Base-by-base conservation (phyloP, 92 coral and sea anemone genomes). In the Parazoanthus darwini region DNA sequence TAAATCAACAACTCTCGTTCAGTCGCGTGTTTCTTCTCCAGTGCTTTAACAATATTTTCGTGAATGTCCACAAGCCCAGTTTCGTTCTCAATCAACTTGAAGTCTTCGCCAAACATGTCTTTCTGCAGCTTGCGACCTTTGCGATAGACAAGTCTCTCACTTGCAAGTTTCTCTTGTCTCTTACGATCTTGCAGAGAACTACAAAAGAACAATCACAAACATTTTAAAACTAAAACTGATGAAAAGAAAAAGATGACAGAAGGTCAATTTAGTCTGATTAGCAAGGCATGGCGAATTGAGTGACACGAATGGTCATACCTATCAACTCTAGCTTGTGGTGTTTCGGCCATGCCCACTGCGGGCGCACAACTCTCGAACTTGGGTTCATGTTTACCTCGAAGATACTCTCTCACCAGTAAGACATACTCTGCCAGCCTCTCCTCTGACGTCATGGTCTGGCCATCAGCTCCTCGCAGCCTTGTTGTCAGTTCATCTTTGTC, bases 101-200 rank as follows among this genome's bases (percentile, higher is more conserved):
- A 77, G 65, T 94, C 98, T 16, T 78, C 88, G 20, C 89, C 91
- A 43, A 92, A 86, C 82, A 93, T 75, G 15, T 96, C 95, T 65
- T 87, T 92, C 37, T 93, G 97, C 13, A 96, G 89, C 86, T 95
- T 96, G 37, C 96, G 94, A 15, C 99, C 99, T 82, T 94, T 96
- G 65, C 97, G 92, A 78, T 91, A 93, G 2, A 81, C 23, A 22
- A 96, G 88, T n/a, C 95, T 94, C 39, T 90, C 93, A 25, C 76
- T 82, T 3, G 98, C 96, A 29, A 96, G 90, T 66, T 82, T 88
- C 13, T 95, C 92, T 70, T 96, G 99, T 4, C 95, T 91, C 43
- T 80, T 92, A 42, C 96, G 92, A 85, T 94, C 98, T 11, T 89
- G 89, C 65, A 86, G 81, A 36, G 86, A 82, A 42, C 86, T 63